A percentile compares a stretch with the other conserved stretches of the same genome.
These are phyloP conservation scores for Drosophila maculinotata DNA, from an alignment of 2,888 invertebrate genomes.

Conservation along the genomic window DNA sequence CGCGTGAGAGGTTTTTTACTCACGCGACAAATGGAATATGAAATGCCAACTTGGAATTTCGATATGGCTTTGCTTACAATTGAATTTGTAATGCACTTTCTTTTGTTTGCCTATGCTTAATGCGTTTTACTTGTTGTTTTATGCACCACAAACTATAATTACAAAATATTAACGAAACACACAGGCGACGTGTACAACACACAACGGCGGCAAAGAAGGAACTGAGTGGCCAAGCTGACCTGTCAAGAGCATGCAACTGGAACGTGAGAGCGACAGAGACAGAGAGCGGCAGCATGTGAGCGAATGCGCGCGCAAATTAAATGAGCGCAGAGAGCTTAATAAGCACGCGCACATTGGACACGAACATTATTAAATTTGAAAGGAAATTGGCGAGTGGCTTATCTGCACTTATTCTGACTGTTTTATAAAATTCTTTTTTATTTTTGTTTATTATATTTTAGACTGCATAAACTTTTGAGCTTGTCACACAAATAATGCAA, in stretches of 20 bases:
- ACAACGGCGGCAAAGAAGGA: constrained; percentile 51
- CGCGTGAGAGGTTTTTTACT: constrained; percentile 48
- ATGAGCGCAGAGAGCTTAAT: constrained; percentile 39
- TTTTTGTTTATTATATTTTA: background rate
- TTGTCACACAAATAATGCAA: background rate
- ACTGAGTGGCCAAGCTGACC: constrained; percentile 50
- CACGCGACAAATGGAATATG: constrained; percentile 63
- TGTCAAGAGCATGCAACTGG: constrained; percentile 37
- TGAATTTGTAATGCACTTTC: constrained; percentile 38
- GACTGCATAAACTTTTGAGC: background rate
- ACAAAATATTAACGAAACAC: constrained; percentile 29
- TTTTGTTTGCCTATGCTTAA: constrained; percentile 11
- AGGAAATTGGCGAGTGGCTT: background rate
- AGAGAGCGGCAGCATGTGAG: constrained; percentile 22
- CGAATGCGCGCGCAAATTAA: constrained; percentile 47
- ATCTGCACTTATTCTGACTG: background rate
- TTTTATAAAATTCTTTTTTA: background rate
- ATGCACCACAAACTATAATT: constrained; percentile 32
- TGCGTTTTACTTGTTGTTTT: constrained; percentile 3
- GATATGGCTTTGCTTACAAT: constrained; percentile 28
- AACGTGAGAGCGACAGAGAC: constrained; percentile 37
- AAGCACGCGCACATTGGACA: constrained; percentile 37
- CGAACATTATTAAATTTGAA: background rate
- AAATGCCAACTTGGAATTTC: constrained; percentile 46
- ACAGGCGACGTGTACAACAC: constrained; percentile 62